These are phyloP conservation scores for Benitochromis conjunctus DNA, from an alignment of 2,113 vertebrate genomes.

Conservation along the genomic window DNA sequence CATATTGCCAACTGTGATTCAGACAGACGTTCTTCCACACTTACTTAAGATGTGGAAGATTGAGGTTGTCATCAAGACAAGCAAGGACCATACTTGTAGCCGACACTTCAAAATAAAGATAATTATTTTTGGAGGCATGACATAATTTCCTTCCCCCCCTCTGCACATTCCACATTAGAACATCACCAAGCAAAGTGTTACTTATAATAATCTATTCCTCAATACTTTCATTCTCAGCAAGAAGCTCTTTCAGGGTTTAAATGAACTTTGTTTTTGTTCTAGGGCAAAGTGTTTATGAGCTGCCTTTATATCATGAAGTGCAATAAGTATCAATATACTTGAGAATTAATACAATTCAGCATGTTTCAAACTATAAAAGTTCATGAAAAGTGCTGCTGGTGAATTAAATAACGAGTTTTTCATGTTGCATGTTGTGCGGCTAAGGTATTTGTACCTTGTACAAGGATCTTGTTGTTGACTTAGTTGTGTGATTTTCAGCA, in stretches of 20 bases:
- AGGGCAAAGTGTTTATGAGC: background rate
- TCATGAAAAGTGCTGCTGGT: constrained; percentile 18
- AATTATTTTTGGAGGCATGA: constrained; percentile 1
- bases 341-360: constrained; percentile 41
- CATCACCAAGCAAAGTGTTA: background rate
- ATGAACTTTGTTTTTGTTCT: constrained; percentile 36
- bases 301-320: constrained; percentile 61
- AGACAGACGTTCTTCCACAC: constrained; percentile 39
- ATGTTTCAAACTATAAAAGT: constrained; percentile 27
- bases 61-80: constrained; percentile 33
- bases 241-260: constrained; percentile 26
- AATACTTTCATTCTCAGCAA: background rate
- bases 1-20: constrained; percentile 35
- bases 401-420: constrained; percentile 16
- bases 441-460: background rate
- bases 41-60: constrained; percentile 36
- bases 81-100: constrained; percentile 11
- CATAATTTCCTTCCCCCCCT: background rate
- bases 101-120: background rate
- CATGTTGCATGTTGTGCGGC: background rate
- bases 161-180: constrained; percentile 15
- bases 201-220: background rate
- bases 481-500: background rate
- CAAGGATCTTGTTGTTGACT: background rate
- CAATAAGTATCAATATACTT: constrained; percentile 70